phyloP scores from a whole-genome alignment of 2,888 invertebrate species.

The Lutraria lutraria region DNA sequence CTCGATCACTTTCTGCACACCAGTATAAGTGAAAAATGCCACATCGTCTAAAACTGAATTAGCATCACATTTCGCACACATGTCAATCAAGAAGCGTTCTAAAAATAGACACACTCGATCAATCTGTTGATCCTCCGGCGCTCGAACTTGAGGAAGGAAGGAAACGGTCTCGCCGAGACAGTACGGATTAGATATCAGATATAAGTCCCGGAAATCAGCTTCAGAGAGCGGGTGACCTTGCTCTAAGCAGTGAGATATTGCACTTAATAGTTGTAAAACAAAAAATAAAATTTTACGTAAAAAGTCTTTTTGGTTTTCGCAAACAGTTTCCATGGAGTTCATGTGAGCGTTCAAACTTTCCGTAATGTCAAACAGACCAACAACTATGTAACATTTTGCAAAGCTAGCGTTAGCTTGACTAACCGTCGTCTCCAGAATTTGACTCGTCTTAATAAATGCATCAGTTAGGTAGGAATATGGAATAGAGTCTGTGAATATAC shows the following conservation, averaged over 20 bases:
- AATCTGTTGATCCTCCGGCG: constrained; percentile 79
- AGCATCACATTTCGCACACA: constrained; percentile 68
- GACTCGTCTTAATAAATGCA: constrained; percentile 81
- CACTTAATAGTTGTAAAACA: constrained; percentile 80
- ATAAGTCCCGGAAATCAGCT: constrained; percentile 80
- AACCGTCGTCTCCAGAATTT: constrained; percentile 79
- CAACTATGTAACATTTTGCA: constrained; percentile 80
- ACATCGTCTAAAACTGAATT: constrained; percentile 65
- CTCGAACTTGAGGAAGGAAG: constrained; percentile 80
- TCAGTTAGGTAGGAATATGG: constrained; percentile 81
- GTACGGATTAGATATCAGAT: constrained; percentile 76
- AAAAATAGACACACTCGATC: constrained; percentile 80
- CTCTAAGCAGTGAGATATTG: constrained; percentile 82
- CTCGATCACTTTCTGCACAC: constrained; percentile 74
- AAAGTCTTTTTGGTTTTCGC: constrained; percentile 74
- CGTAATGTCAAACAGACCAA: constrained; percentile 79
- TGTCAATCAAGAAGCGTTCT: constrained; percentile 76
- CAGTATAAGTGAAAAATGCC: constrained; percentile 66
- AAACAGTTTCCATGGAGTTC: constrained; percentile 71
- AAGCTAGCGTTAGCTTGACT: constrained; percentile 75
- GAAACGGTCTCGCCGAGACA: constrained; percentile 76
- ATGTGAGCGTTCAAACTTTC: constrained; percentile 79
- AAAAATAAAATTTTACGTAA: constrained; percentile 76
- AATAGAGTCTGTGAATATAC: constrained; percentile 80
- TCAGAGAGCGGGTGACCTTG: constrained; percentile 81